Evolutionary conservation across 2,113 vertebrate genomes (phyloP).

Genomic region (Andinoacara biseriatus): DNA sequence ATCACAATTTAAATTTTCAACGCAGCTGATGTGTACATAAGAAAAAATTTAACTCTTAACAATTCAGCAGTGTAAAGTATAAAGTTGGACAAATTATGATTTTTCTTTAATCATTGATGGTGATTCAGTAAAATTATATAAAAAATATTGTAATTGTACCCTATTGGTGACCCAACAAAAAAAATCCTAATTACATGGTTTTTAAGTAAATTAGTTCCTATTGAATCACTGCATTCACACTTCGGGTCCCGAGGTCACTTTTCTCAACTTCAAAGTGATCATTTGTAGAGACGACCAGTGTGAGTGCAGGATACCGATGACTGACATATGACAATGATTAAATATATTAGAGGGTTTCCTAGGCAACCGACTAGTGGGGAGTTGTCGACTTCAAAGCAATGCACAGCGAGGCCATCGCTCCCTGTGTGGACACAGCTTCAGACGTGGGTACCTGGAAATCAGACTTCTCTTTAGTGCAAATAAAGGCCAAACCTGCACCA

Average conservation of each 20-base stretch:
- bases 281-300: neutral
- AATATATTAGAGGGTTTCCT: neutral
- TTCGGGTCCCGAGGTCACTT: neutral
- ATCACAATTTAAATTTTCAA: too few relatives aligned
- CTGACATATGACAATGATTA: neutral
- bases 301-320: neutral
- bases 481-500: neutral
- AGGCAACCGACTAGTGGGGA: neutral
- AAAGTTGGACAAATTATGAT: neutral
- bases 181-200: neutral
- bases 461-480: neutral
- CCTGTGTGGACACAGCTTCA: neutral
- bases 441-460: neutral
- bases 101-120: neutral
- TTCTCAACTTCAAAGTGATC: neutral
- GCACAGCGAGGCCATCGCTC: neutral
- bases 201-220: neutral
- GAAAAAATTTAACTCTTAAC: neutral
- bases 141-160: neutral
- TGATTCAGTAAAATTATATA: neutral
- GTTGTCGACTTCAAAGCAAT: neutral
- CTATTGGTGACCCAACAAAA: too few relatives aligned
- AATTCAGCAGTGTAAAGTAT: rapidly evolving
- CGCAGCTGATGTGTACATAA: too few relatives aligned
- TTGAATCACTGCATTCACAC: neutral